Evolutionary conservation across 2,888 invertebrate species (phyloP).

Genomic region (Cotesia congregata): DNA sequence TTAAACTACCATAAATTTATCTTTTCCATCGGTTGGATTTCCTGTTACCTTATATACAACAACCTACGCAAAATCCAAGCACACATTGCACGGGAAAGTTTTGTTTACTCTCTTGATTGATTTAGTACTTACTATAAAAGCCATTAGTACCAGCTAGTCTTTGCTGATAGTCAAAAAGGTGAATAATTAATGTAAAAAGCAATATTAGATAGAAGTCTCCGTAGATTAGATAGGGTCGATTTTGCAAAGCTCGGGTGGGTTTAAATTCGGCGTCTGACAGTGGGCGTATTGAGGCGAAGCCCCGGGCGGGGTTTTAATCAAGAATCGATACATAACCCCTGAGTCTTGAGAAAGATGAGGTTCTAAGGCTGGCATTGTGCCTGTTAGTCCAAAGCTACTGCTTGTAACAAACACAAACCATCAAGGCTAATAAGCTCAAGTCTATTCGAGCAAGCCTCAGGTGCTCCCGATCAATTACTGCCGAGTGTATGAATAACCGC

Average conservation of each 20-base stretch:
- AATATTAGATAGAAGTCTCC: background rate
- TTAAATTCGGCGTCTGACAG: background rate
- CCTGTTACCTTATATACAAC: conserved; percentile 48
- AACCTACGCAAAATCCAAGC: conserved; percentile 38
- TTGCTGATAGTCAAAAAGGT: background rate
- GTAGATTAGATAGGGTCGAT: background rate
- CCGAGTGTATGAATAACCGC: conserved; percentile 57
- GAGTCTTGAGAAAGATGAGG: background rate
- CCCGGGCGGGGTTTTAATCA: conserved; percentile 65
- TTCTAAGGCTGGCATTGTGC: conserved; percentile 47
- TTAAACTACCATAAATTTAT: background rate
- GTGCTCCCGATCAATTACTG: conserved; percentile 66
- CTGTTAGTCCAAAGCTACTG: conserved; percentile 53
- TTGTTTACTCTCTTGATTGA: conserved; percentile 6
- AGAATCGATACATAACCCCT: conserved; percentile 63
- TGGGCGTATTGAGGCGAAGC: conserved; percentile 53
- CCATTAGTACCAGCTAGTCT: background rate
- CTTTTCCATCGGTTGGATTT: conserved; percentile 34
- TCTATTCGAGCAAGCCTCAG: conserved; percentile 60
- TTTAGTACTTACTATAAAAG: conserved; percentile 7
- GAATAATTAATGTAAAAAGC: background rate
- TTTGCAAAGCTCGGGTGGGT: background rate
- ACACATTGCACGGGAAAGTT: background rate
- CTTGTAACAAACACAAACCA: conserved; percentile 54
- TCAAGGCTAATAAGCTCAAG: conserved; percentile 63